Conservation (phyloP, 2,113 vertebrate species). For the Epinephelus cyanopodus region DNA sequence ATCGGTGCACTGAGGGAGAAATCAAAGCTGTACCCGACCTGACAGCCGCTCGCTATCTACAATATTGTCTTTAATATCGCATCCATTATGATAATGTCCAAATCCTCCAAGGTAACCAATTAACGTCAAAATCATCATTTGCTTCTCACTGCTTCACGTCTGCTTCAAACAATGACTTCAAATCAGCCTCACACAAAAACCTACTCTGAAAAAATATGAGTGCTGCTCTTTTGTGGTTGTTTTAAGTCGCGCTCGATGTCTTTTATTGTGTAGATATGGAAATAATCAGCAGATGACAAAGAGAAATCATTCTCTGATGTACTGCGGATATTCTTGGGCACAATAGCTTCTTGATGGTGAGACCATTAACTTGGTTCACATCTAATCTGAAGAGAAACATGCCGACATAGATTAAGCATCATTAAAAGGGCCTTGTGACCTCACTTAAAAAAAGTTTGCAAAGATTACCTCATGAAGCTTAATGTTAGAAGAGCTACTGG, state of each 20-base stretch:
- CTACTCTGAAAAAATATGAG: background rate
- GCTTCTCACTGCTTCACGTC: conserved; percentile 11
- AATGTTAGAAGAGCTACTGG: background rate
- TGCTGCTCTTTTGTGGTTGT: conserved; percentile 2
- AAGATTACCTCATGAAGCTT: conserved; percentile 7
- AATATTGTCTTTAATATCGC: conserved; percentile 25
- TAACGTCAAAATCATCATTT: conserved; percentile 33
- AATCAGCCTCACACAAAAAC: conserved; percentile 3
- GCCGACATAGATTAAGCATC: conserved; percentile 28
- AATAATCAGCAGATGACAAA: background rate
- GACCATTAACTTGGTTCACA: conserved; percentile 23
- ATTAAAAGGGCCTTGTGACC: conserved; percentile 36
- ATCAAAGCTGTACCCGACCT: conserved; percentile 30
- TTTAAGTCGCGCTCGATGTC: background rate
- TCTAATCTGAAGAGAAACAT: conserved; percentile 49
- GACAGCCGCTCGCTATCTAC: conserved; percentile 33
- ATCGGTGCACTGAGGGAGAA: conserved; percentile 14
- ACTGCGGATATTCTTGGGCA: conserved; percentile 11
- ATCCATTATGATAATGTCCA: conserved; percentile 19
- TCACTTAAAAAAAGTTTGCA: conserved; percentile 43
- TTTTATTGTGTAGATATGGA: conserved; percentile 21
- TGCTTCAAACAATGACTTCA: conserved; percentile 32
- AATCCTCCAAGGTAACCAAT: conserved; percentile 15
- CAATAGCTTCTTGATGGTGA: background rate
- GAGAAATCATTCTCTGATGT: conserved; percentile 6